Percentiles rank a stretch among this genome's conserved stretches.
Evolutionary conservation across 2,113 vertebrate species (phyloP).

Genomic region (Theropithecus gelada): DNA sequence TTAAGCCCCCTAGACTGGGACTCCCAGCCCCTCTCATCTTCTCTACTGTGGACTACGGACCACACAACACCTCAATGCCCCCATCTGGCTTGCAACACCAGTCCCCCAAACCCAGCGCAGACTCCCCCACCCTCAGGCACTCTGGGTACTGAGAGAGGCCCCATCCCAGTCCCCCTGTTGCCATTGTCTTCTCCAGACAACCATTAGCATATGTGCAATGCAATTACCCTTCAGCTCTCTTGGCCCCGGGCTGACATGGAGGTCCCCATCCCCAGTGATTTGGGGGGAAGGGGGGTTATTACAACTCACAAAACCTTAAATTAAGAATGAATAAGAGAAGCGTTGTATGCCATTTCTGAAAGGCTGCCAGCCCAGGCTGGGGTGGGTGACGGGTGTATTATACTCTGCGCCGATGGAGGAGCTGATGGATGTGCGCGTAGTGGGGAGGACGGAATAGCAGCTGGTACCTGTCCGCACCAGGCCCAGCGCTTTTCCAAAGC

Average conservation of each 20-base stretch:
- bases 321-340: conserved; percentile 70
- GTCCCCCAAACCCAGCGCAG: neutral
- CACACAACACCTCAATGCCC: neutral
- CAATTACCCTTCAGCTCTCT: conserved; percentile 70
- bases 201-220: conserved; percentile 1
- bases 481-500: neutral
- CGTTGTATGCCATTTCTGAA: conserved; percentile 56
- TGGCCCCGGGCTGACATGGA: conserved; percentile 52
- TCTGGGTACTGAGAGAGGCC: neutral
- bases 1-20: neutral
- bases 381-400: neutral
- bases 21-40: neutral
- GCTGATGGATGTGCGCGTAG: neutral
- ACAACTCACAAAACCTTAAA: conserved; percentile 72
- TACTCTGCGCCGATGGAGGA: neutral
- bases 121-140: neutral
- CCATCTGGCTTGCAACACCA: neutral
- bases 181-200: conserved; percentile 56
- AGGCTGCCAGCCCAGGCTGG: conserved; percentile 53
- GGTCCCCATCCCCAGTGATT: conserved; percentile 64
- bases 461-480: neutral
- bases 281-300: conserved; percentile 72
- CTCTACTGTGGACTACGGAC: neutral
- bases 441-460: accelerated
- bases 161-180: neutral